Evolutionary conservation across 2,797 vertebrate genomes (phyloP), one percentile per base, ranked within the genome.

Genomic region (Amniataba percoides): DNA sequence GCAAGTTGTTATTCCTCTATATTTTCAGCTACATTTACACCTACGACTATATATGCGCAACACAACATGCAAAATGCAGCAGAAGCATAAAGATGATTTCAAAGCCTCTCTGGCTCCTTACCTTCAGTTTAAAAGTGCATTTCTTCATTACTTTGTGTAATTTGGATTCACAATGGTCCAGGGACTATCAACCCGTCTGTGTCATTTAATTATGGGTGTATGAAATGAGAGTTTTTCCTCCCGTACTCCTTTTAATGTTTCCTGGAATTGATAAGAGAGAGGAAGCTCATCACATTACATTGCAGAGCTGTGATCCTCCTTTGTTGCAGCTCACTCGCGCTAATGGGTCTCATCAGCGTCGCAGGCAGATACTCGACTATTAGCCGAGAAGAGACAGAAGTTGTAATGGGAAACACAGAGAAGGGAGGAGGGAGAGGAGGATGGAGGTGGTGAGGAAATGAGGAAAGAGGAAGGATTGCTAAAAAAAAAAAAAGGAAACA

Each of bases 201-300:
- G 93, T 95, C 92, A 95, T 96, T 95, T 93, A 96, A 96, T 97
- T 96, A 95, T 95, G 96, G 94, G 89, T 94, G 94, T 94, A 95
- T 95, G 94, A 94, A 95, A 95, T 93, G 93, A 92, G 5, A 19
- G 93, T 93, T 91, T 94, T 94, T 93, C 79, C 83, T 84, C 67
- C 74, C 59, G 12, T 53, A 45, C 72, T 88, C 90, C 91, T 92
- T 31, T 93, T 94, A 95, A 94, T 93, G 93, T 93, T 95, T 95
- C 92, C 90, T 81, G 94, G 5, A 89, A 93, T 93, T 94, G 94
- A 93, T 96, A 93, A 94, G 91, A 88, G 86, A 87, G 74, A 86
- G 87, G 90, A 90, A 90, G 90, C 92, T 95, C 95, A 95, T 96
- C 94, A 94, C 94, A 95, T 93, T 90, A 89, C 89, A 0, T 71